These are phyloP conservation scores for Rhingia rostrata DNA, from an alignment of 2,888 invertebrate species.

Conservation along the genomic window DNA sequence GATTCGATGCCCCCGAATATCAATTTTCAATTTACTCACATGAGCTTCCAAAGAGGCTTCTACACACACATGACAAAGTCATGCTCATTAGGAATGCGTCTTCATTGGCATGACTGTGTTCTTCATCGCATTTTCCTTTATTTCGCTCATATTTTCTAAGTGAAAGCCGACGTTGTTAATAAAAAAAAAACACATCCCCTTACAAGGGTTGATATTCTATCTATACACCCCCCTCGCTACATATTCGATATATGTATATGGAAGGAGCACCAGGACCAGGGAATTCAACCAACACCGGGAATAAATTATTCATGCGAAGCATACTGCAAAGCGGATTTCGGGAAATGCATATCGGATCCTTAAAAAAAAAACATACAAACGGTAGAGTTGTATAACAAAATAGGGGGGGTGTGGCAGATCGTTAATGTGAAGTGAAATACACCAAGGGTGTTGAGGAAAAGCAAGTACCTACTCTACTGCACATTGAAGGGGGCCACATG, in stretches of 20 bases:
- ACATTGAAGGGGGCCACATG: conserved; percentile 4
- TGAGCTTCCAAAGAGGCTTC: no score
- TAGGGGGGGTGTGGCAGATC: background rate
- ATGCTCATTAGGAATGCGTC: no score
- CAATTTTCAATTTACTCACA: no score
- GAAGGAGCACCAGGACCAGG: background rate
- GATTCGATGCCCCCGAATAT: no score
- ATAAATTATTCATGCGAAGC: conserved; percentile 1
- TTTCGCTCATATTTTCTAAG: background rate
- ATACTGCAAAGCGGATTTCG: conserved; percentile 15
- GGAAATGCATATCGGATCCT: conserved; percentile 28
- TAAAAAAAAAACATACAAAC: conserved; percentile 1
- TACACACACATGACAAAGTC: no score
- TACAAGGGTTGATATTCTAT: background rate
- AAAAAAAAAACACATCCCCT: background rate
- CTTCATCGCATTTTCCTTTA: background rate
- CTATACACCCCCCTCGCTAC: background rate
- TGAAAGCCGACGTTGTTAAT: conserved; percentile 1
- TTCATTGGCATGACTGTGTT: no score
- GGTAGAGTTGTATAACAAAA: background rate
- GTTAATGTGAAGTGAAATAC: conserved; percentile 25
- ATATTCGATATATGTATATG: background rate
- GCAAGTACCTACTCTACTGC: background rate
- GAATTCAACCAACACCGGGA: background rate
- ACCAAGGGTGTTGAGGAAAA: conserved; percentile 4